Percentiles rank a stretch among this genome's conserved stretches.
phyloP scores from a whole-genome alignment of 2,113 vertebrate species.

The Percina caprodes region DNA sequence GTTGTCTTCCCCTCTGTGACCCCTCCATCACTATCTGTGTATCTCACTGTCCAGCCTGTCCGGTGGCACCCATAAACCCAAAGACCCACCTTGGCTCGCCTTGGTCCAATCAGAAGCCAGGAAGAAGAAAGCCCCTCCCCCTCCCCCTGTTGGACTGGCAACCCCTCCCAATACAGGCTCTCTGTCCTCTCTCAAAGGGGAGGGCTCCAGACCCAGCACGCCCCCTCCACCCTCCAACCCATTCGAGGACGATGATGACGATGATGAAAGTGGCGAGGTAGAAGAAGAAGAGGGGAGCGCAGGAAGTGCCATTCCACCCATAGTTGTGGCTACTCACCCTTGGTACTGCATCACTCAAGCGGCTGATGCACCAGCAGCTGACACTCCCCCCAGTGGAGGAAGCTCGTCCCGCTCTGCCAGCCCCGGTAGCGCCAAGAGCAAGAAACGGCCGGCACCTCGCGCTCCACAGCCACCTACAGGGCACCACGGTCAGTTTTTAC shows the following conservation, averaged over 20 bases:
- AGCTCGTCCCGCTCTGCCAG: constrained; percentile 83
- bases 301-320: constrained; percentile 42
- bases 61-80: constrained; percentile 83
- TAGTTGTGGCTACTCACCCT: constrained; percentile 85
- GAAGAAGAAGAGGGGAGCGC: constrained; percentile 58
- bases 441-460: constrained; percentile 91
- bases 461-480: constrained; percentile 78
- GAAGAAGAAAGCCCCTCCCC: constrained; percentile 92
- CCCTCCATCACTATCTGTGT: constrained; percentile 69
- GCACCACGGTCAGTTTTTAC: constrained; percentile 64
- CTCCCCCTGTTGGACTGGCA: constrained; percentile 68
- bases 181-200: constrained; percentile 76
- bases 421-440: constrained; percentile 84
- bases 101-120: constrained; percentile 92
- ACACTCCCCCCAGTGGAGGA: constrained; percentile 51
- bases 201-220: constrained; percentile 64
- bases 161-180: constrained; percentile 71
- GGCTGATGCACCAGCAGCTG: constrained; percentile 48
- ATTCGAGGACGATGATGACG: constrained; percentile 90
- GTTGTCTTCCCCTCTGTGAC: constrained; percentile 61
- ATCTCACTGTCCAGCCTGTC: constrained; percentile 73
- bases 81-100: constrained; percentile 95
- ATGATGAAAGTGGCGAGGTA: constrained; percentile 61
- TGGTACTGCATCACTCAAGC: constrained; percentile 92
- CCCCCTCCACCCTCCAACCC: constrained; percentile 89